Evolutionary conservation across 2,797 vertebrate genomes (phyloP).

Genomic region (Threskiornis aethiopicus): DNA sequence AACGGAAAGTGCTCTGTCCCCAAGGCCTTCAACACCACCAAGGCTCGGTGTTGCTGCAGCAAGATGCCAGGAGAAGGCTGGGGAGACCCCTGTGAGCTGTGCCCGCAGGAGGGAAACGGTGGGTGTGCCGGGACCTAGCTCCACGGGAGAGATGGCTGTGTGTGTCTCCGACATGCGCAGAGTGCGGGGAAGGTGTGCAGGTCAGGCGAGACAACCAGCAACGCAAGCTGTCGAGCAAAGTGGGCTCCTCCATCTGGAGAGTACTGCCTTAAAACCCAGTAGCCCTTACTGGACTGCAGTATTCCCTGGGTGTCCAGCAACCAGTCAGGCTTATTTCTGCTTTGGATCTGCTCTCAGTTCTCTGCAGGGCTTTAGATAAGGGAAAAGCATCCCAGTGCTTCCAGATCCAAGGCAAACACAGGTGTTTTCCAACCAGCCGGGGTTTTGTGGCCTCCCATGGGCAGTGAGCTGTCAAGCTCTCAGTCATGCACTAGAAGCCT

Average conservation of each 20-base stretch:
- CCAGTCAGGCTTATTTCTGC: background rate
- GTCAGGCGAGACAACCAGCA: background rate
- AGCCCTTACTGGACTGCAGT: background rate
- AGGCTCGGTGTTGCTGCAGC: slow-evolving; percentile 93
- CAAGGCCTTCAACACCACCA: slow-evolving; percentile 92
- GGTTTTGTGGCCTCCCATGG: background rate
- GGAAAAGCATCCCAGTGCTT: background rate
- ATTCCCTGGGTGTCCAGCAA: background rate
- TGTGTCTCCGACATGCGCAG: accelerated
- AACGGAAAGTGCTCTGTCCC: slow-evolving; percentile 88
- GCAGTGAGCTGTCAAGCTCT: background rate
- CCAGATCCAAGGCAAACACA: background rate
- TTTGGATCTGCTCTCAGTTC: background rate
- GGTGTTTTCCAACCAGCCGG: background rate
- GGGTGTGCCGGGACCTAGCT: background rate
- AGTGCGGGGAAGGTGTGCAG: background rate
- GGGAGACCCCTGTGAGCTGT: slow-evolving; percentile 95
- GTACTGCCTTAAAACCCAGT: background rate
- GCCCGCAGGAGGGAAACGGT: slow-evolving; percentile 87
- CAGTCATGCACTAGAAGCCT: background rate
- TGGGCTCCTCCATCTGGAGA: background rate
- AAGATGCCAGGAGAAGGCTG: slow-evolving; percentile 92
- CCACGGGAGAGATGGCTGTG: accelerated
- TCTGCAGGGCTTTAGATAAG: background rate
- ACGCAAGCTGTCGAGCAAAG: background rate